A percentile compares a stretch with the other conserved stretches of the same genome.
Conservation (phyloP, 2,797 vertebrate genomes). For the Percopsis omiscomaycus region DNA sequence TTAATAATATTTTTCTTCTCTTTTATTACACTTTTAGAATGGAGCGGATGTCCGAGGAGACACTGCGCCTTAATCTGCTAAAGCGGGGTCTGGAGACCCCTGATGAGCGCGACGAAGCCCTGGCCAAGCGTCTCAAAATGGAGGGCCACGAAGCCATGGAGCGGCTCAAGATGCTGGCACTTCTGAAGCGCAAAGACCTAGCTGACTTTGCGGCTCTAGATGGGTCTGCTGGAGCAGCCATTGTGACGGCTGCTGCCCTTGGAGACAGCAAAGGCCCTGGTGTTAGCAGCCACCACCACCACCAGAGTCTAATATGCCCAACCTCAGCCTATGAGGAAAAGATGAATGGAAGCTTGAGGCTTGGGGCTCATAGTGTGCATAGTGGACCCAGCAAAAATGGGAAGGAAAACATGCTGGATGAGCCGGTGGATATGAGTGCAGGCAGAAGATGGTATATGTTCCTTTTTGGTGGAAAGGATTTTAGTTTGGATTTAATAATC, state of each 20-base stretch:
- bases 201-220: conserved; percentile 72
- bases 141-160: conserved; percentile 91
- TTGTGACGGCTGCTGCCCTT: conserved; percentile 64
- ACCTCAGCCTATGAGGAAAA: conserved; percentile 84
- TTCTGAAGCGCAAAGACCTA: conserved; percentile 87
- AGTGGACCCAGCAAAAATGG: conserved; percentile 79
- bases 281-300: conserved; percentile 44
- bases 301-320: conserved; percentile 51
- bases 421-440: conserved; percentile 89
- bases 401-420: conserved; percentile 86
- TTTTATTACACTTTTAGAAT: conserved; percentile 69
- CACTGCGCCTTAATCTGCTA: conserved; percentile 83
- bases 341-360: conserved; percentile 82
- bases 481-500: too few species aligned
- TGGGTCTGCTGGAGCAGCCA: conserved; percentile 43
- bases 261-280: conserved; percentile 74
- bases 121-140: conserved; percentile 87
- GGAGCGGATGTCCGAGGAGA: conserved; percentile 88
- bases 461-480: background rate
- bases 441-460: conserved; percentile 75
- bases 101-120: conserved; percentile 81
- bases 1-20: background rate
- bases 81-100: conserved; percentile 84
- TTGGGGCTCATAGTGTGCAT: conserved; percentile 65
- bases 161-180: conserved; percentile 86